phyloP scores from a whole-genome alignment of 2,888 invertebrate species.

The Sycophila texana region DNA sequence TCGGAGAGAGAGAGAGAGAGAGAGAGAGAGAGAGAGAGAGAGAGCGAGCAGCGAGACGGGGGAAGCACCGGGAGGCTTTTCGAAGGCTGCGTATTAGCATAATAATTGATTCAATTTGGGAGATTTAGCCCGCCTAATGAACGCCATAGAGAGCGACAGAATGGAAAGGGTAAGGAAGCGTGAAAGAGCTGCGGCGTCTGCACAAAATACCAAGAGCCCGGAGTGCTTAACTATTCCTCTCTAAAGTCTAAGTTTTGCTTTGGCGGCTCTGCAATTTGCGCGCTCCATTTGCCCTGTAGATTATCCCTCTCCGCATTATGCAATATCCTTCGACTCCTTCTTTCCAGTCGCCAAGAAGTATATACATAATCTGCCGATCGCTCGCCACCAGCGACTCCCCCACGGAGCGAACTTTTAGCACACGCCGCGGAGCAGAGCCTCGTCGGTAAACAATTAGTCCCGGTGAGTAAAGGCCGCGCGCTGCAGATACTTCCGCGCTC shows the following conservation, averaged over 20 bases:
- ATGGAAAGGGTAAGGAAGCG: constrained; percentile 70
- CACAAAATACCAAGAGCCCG: constrained; percentile 49
- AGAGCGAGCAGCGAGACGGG: neutral
- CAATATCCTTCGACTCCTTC: neutral
- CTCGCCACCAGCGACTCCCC: too few species aligned
- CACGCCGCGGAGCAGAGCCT: too few species aligned
- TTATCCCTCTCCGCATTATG: constrained; percentile 17
- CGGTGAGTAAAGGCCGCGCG: too few species aligned
- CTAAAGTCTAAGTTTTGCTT: constrained; percentile 49
- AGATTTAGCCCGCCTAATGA: constrained; percentile 72
- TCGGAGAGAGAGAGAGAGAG: neutral
- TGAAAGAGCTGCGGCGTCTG: constrained; percentile 66
- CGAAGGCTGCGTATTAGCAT: constrained; percentile 69
- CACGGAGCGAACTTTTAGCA: too few species aligned
- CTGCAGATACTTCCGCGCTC: too few species aligned
- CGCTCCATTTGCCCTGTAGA: constrained; percentile 51
- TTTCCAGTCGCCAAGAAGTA: neutral
- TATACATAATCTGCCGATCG: too few species aligned
- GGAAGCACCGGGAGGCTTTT: constrained; percentile 63
- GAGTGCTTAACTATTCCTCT: constrained; percentile 45
- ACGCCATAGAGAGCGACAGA: constrained; percentile 61
- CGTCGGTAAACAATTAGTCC: too few species aligned
- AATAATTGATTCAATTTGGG: constrained; percentile 74
- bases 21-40: neutral
- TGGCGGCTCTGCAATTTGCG: constrained; percentile 38